phyloP scores from a whole-genome alignment of 2,797 vertebrate genomes.

The Acanthornis magna region DNA sequence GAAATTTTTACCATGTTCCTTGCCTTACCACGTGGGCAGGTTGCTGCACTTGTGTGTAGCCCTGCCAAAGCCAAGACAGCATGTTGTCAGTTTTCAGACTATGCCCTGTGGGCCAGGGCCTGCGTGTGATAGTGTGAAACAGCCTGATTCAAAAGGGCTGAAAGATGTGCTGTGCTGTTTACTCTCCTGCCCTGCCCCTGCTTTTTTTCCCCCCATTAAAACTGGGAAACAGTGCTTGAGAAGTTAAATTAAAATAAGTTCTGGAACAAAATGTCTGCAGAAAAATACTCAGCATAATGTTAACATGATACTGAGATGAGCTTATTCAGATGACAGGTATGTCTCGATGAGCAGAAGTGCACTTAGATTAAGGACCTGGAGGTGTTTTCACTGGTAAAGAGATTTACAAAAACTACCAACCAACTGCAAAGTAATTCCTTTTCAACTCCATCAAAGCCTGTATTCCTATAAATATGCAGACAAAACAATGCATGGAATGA shows the following conservation, averaged over 20 bases:
- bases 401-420: not conserved
- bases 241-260: not conserved
- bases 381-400: not conserved
- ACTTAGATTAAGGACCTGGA: not conserved
- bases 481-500: conserved; percentile 22
- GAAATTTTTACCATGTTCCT: not conserved
- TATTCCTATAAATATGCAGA: conserved; percentile 34
- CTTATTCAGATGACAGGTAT: not conserved
- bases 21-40: not conserved
- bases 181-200: not conserved
- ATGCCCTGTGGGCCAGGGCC: not conserved
- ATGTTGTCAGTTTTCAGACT: not conserved
- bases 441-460: not conserved
- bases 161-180: not conserved
- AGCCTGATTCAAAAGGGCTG: not conserved
- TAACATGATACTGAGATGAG: not conserved
- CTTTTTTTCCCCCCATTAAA: rapidly evolving
- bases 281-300: not conserved
- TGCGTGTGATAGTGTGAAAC: not conserved
- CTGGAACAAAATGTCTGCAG: not conserved
- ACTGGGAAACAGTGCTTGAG: not conserved
- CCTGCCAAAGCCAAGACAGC: not conserved
- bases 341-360: not conserved
- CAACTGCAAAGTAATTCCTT: not conserved
- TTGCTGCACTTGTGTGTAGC: not conserved